These are phyloP conservation scores for Mastomys natalensis DNA, from an alignment of 2,113 vertebrate genomes.

Conservation along the genomic window DNA sequence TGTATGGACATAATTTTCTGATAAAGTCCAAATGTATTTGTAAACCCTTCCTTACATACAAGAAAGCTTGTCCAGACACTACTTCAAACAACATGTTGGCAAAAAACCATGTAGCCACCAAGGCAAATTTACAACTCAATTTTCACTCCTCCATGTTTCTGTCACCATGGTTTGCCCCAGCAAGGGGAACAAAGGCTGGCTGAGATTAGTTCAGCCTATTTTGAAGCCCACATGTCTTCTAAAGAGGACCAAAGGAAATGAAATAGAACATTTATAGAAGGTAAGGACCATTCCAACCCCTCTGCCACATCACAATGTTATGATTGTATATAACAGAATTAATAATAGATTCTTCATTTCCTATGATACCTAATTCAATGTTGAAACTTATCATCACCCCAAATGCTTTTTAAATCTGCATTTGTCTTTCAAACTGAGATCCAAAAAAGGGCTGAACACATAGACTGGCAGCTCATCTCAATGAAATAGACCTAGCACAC, in stretches of 20 bases:
- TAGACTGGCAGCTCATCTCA: no score
- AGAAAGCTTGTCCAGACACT: neutral
- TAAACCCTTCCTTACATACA: neutral
- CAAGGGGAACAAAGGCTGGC: neutral
- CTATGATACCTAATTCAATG: neutral
- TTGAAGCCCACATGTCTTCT: neutral
- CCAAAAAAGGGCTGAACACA: neutral
- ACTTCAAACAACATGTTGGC: neutral
- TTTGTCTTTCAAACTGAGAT: neutral
- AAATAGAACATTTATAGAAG: neutral
- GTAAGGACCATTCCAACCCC: neutral
- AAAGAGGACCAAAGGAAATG: neutral
- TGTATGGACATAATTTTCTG: neutral
- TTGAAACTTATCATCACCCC: neutral
- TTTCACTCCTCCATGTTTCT: no score
- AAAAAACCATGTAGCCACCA: neutral
- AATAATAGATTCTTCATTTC: neutral
- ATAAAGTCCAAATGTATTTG: neutral
- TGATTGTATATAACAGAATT: neutral
- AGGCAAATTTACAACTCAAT: neutral
- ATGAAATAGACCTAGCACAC: neutral
- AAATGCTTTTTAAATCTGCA: neutral
- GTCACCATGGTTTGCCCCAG: neutral
- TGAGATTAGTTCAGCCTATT: neutral
- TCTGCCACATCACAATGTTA: neutral